phyloP scores from a whole-genome alignment of 2,888 invertebrate genomes.

The Byasa hedistus region DNA sequence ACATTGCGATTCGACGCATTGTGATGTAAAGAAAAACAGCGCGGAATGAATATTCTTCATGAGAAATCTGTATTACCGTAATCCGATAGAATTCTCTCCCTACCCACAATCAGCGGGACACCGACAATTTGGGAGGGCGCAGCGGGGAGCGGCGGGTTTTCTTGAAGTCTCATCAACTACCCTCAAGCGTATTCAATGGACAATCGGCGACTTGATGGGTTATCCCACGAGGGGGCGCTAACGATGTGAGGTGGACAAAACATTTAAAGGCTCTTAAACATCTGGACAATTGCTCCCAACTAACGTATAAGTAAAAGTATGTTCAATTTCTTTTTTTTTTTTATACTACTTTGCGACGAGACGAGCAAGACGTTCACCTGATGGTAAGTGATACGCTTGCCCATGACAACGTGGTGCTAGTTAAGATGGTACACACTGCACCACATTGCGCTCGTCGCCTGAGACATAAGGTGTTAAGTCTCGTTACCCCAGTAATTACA shows the following conservation, averaged over 20 bases:
- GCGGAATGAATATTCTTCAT: no score
- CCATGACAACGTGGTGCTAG: no score
- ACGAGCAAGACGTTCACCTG: no score
- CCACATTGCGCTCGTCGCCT: no score
- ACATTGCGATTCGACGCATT: no score
- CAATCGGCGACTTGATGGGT: conserved; percentile 11
- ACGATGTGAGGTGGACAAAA: neutral
- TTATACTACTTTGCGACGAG: no score
- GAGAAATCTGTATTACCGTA: neutral
- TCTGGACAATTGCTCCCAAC: neutral
- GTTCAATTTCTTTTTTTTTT: no score
- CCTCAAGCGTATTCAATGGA: conserved; percentile 22
- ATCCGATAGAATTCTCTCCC: neutral
- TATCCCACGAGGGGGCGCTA: conserved; percentile 10
- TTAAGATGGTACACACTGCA: no score
- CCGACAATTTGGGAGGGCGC: conserved; percentile 18
- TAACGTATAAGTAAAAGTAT: neutral
- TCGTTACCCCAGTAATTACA: no score
- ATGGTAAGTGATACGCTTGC: no score
- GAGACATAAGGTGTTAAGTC: no score
- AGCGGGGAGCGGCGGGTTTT: conserved; percentile 21
- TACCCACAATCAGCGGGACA: conserved; percentile 10
- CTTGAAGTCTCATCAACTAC: conserved; percentile 28
- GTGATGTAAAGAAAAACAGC: no score
- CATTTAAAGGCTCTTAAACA: neutral